phyloP scores from a whole-genome alignment of 2,888 invertebrate genomes.

The Drosophila maculinotata region DNA sequence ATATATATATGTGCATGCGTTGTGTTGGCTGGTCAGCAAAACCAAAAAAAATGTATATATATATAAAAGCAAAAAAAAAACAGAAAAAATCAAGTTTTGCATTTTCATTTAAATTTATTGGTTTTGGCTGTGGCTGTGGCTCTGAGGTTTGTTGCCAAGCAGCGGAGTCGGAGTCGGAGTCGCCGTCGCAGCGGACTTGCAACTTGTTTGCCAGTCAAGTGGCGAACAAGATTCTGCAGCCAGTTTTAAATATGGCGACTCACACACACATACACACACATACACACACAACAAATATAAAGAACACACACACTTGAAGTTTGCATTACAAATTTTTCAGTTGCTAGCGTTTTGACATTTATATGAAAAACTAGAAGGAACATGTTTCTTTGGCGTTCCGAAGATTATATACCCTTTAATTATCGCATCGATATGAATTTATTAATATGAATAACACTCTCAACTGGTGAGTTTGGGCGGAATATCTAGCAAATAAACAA shows the following conservation, averaged over 20 bases:
- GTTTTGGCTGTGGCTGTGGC: conserved; percentile 41
- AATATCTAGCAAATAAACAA: too few relatives aligned
- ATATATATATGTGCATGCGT: conserved; percentile 1
- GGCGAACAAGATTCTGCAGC: conserved; percentile 57
- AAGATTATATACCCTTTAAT: too few relatives aligned
- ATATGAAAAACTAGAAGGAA: too few relatives aligned
- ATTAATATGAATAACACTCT: too few relatives aligned
- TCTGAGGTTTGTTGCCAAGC: conserved; percentile 47
- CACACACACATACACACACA: conserved; percentile 21
- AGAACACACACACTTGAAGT: conserved; percentile 22
- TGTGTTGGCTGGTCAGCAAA: conserved; percentile 2
- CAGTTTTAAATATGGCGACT: conserved; percentile 62
- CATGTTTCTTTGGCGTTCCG: too few relatives aligned
- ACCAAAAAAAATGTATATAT: background rate
- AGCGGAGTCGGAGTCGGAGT: conserved; percentile 1
- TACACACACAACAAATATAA: conserved; percentile 18
- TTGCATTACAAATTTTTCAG: conserved; percentile 22
- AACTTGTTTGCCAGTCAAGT: conserved; percentile 68
- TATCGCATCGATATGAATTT: too few relatives aligned
- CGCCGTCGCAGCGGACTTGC: conserved; percentile 49
- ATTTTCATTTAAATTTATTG: conserved; percentile 76
- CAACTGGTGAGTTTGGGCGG: too few relatives aligned
- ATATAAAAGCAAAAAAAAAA: background rate
- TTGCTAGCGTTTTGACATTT: conserved; percentile 16
- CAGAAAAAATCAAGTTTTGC: conserved; percentile 77